Conservation (phyloP, 2,113 vertebrate species). For the Laticauda colubrina region DNA sequence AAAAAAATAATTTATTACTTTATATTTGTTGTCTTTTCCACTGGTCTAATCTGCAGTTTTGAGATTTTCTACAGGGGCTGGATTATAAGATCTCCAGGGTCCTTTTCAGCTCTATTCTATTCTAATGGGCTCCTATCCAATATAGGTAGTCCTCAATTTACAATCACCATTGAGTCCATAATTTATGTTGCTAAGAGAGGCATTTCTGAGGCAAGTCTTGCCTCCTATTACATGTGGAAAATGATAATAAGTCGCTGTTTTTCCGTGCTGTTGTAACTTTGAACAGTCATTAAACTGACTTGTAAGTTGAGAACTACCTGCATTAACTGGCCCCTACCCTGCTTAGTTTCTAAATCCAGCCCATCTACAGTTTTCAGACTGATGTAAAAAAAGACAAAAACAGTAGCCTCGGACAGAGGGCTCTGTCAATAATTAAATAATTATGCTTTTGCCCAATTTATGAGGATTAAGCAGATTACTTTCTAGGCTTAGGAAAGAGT, state of each 20-base stretch:
- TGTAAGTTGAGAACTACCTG: no score
- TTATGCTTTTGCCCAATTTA: background rate
- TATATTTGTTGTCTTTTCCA: background rate
- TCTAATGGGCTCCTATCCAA: background rate
- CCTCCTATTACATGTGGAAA: background rate
- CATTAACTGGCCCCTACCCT: background rate
- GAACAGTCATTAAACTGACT: background rate
- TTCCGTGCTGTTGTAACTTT: background rate
- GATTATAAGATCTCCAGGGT: no score
- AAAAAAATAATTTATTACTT: background rate
- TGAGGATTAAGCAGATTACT: background rate
- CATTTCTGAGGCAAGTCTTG: background rate
- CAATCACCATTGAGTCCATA: background rate
- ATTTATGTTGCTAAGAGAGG: background rate
- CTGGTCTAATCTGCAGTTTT: background rate
- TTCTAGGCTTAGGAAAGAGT: background rate
- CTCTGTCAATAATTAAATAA: background rate
- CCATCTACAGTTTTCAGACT: background rate
- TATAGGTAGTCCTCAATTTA: background rate
- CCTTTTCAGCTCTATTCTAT: no score
- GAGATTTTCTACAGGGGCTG: background rate
- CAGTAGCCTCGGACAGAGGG: background rate
- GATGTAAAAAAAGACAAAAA: background rate
- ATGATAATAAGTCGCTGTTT: background rate
- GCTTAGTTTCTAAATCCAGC: background rate